phyloP scores from a whole-genome alignment of 2,797 vertebrate genomes.

The Gobio occitaniae region DNA sequence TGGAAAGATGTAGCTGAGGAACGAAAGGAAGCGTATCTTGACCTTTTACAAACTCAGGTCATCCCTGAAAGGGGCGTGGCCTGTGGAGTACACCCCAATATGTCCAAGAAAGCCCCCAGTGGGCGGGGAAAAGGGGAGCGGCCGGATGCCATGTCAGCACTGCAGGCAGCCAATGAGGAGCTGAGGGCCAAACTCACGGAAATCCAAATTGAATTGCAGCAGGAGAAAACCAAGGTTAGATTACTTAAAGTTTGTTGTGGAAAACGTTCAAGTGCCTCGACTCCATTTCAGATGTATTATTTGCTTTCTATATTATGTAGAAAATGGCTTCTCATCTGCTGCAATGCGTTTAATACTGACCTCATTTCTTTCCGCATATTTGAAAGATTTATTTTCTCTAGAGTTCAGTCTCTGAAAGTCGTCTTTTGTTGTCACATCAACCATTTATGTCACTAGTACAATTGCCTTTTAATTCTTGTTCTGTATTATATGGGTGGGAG shows the following conservation, averaged over 20 bases:
- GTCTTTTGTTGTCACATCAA: background rate
- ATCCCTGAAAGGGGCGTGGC: slow-evolving; percentile 62
- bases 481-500: background rate
- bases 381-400: slow-evolving; percentile 4
- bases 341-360: background rate
- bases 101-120: slow-evolving; percentile 88
- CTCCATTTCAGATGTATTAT: background rate
- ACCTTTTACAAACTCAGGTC: slow-evolving; percentile 67
- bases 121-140: slow-evolving; percentile 84
- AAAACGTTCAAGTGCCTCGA: background rate
- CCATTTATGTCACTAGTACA: background rate
- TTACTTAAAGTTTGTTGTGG: background rate
- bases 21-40: slow-evolving; percentile 63
- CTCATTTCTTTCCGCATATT: background rate
- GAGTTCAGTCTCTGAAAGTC: background rate
- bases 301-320: background rate
- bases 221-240: slow-evolving; percentile 86
- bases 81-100: slow-evolving; percentile 74
- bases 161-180: slow-evolving; percentile 96
- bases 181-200: slow-evolving; percentile 94
- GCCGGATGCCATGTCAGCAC: slow-evolving; percentile 81
- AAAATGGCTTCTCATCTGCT: background rate
- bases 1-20: slow-evolving; percentile 80
- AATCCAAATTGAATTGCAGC: slow-evolving; percentile 97
- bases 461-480: background rate